Conservation (phyloP, 2,797 vertebrate species). For the Cichlasoma orientale region DNA sequence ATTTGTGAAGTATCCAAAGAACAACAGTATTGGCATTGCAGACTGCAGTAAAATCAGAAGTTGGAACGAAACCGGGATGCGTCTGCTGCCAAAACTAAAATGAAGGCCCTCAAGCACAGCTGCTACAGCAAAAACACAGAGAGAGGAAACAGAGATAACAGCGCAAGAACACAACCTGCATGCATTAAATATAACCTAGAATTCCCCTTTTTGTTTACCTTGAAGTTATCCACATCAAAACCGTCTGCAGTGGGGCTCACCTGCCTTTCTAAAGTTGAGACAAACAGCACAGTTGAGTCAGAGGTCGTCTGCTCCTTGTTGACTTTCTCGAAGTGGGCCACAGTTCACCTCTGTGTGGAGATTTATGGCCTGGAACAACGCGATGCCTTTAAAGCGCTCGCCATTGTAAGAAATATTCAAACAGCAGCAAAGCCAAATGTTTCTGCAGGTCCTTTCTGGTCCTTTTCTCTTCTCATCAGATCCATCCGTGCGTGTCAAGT, state of each 20-base stretch:
- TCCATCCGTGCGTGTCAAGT: conserved; percentile 32
- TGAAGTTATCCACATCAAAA: conserved; percentile 28
- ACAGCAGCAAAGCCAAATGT: not conserved
- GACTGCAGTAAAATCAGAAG: conserved; percentile 27
- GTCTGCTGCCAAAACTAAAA: conserved; percentile 58
- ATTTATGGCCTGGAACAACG: conserved; percentile 54
- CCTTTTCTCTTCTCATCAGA: conserved; percentile 1
- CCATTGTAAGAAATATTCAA: conserved; percentile 24
- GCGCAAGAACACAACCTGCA: conserved; percentile 30
- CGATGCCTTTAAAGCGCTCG: conserved; percentile 22
- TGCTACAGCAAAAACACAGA: conserved; percentile 25
- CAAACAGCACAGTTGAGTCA: conserved; percentile 11
- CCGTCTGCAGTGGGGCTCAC: conserved; percentile 31
- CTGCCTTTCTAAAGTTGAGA: conserved; percentile 52
- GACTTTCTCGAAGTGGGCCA: conserved; percentile 20
- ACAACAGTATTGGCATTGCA: conserved; percentile 36
- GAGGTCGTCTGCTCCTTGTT: conserved; percentile 8
- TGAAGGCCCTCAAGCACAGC: conserved; percentile 53
- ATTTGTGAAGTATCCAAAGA: conserved; percentile 54
- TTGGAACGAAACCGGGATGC: conserved; percentile 48
- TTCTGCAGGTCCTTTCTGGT: not conserved
- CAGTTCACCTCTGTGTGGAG: not conserved
- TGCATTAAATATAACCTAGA: conserved; percentile 38
- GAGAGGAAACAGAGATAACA: conserved; percentile 31
- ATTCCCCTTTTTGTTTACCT: conserved; percentile 31